Percentiles rank a stretch among this genome's conserved stretches.
These are phyloP conservation scores for Mimachlamys varia DNA, from an alignment of 2,888 invertebrate species.

Conservation along the genomic window DNA sequence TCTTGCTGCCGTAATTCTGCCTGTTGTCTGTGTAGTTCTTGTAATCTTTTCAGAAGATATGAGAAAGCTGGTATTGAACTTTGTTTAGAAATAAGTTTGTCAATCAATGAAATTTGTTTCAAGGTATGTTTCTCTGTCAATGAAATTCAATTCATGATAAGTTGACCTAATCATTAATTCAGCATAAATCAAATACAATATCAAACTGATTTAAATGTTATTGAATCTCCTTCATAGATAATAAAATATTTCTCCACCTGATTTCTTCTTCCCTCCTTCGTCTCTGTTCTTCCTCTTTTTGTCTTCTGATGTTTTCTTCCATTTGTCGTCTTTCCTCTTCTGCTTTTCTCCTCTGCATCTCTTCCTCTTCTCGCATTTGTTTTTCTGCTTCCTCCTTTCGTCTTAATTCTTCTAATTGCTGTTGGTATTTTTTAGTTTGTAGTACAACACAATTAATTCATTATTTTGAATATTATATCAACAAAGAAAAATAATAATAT, in stretches of 20 bases:
- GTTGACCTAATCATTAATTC: too few species aligned
- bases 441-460: too few species aligned
- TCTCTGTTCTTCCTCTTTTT: conserved; percentile 77
- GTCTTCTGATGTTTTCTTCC: conserved; percentile 71
- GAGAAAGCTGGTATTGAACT: too few species aligned
- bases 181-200: too few species aligned
- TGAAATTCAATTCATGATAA: too few species aligned
- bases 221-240: too few species aligned
- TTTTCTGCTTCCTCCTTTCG: conserved; percentile 81
- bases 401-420: conserved; percentile 71
- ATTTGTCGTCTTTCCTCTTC: conserved; percentile 57
- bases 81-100: too few species aligned
- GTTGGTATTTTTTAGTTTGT: not conserved
- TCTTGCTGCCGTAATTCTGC: conserved; percentile 64
- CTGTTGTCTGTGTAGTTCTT: conserved; percentile 41
- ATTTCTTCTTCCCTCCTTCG: conserved; percentile 53
- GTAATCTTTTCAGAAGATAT: not conserved
- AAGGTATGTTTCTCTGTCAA: too few species aligned
- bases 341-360: conserved; percentile 55
- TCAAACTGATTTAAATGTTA: too few species aligned
- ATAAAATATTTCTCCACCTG: conserved; percentile 36
- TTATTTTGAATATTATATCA: too few species aligned
- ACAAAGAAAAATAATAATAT: not conserved
- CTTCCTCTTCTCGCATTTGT: conserved; percentile 81
- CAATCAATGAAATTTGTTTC: too few species aligned